phyloP scores from a whole-genome alignment of 2,113 vertebrate species.

The Eolophus roseicapilla region DNA sequence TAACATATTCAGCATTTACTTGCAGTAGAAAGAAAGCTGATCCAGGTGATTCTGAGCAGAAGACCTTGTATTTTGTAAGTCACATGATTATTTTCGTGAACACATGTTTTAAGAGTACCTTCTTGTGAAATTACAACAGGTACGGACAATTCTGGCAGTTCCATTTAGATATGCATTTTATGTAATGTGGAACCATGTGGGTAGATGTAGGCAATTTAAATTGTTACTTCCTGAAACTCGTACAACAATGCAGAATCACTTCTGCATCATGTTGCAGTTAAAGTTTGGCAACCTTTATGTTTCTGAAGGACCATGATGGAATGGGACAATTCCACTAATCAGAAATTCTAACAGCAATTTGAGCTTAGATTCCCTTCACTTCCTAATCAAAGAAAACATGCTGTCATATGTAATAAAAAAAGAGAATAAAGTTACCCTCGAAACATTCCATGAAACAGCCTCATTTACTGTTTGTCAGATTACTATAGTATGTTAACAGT shows the following conservation, averaged over 20 bases:
- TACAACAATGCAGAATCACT: constrained; percentile 19
- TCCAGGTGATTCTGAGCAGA: constrained; percentile 16
- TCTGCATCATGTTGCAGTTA: constrained; percentile 56
- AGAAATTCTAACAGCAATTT: background rate
- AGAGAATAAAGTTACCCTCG: background rate
- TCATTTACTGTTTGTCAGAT: background rate
- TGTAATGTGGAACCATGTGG: background rate
- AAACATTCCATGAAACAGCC: rapidly evolving
- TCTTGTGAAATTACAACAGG: background rate
- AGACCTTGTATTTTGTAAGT: constrained; percentile 5
- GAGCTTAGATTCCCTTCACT: background rate
- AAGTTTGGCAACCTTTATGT: constrained; percentile 15
- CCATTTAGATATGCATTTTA: background rate
- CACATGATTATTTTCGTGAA: background rate
- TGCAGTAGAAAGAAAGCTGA: constrained; percentile 32
- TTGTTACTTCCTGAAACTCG: background rate
- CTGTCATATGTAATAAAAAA: background rate
- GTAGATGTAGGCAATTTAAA: background rate
- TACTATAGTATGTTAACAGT: background rate
- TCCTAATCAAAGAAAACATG: background rate
- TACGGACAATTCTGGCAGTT: background rate
- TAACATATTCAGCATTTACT: constrained; percentile 28
- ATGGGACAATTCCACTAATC: background rate
- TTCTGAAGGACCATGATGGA: background rate
- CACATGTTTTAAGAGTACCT: background rate